A percentile compares a stretch with the other conserved stretches of the same genome.
phyloP scores from a whole-genome alignment of 2,888 invertebrate species.

The Lathronympha strigana region DNA sequence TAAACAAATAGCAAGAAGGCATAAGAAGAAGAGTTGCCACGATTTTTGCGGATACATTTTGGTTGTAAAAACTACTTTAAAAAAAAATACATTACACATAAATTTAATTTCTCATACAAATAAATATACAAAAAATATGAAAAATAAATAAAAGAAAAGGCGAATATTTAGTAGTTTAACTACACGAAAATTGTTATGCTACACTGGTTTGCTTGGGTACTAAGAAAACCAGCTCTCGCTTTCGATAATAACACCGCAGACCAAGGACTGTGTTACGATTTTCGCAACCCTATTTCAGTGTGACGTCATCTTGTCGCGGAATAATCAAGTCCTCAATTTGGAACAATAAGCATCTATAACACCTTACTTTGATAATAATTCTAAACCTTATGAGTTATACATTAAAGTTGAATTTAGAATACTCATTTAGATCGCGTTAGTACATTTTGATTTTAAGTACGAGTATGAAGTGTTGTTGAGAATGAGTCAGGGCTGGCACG shows the following conservation, averaged over 20 bases:
- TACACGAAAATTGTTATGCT: background rate
- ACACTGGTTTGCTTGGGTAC: background rate
- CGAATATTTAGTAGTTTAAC: no score
- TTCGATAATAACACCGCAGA: background rate
- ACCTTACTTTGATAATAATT: no score
- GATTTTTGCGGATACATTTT: no score
- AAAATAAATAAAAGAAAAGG: no score
- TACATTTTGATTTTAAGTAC: background rate
- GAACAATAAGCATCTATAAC: background rate
- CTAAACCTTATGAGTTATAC: background rate
- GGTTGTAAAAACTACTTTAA: no score
- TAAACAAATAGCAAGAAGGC: no score
- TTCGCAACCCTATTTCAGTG: constrained; percentile 48
- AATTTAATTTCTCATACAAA: no score
- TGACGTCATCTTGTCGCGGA: constrained; percentile 58
- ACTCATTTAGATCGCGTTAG: background rate
- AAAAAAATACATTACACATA: no score
- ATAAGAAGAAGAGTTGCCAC: no score
- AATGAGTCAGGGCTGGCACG: constrained; percentile 28
- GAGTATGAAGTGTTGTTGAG: constrained; percentile 16
- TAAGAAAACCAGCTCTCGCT: background rate
- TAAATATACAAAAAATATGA: no score
- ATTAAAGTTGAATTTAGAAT: background rate
- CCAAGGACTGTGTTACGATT: constrained; percentile 42
- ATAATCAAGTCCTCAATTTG: constrained; percentile 51